Base-by-base conservation (phyloP, 92 coral and sea anemone species). In the Phymanthus crucifer region DNA sequence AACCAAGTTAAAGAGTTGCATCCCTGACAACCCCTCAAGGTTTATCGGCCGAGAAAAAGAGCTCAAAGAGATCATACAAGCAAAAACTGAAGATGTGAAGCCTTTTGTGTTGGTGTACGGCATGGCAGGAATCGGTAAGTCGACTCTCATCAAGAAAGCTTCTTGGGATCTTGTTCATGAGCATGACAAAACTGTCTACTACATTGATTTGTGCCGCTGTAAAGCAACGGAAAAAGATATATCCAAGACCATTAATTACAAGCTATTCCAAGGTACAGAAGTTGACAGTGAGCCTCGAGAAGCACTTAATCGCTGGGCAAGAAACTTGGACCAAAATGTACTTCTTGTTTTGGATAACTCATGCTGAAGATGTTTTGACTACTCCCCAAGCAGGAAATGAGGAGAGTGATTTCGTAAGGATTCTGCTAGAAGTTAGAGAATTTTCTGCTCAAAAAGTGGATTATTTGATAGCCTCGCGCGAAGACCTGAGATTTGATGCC, bases 261-360 rank as follows among this genome's bases (percentile, higher is more conserved):
- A 5, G 0, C 4, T 61, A 61, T 61, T 26, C 19, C 17, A 19
- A 7, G 68, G 68, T 61, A 61, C 26, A 9, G n/a, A 61, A 27
- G 32, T 29, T 10, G 68, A 23, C 2, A 61, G 29, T 17, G 19
- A 61, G 3, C 68, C 68, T 10, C 32, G 68, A 61, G 68, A 61
- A 27, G 32, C 68, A n/a, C 68, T 61, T 9, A 61, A 61, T 61
- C 26, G 7, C 68, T 61, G 68, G 68, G 68, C 68, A 27, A 61
- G 68, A 27, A 61, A 61, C 33, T 29, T 61, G 17, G 33, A 61
- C 27, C 32, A 5, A 29, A 27, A 29, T 1, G 68, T 61, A 19
- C 26, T 61, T 61, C 68, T 61, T 61, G 68, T 27, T 14, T 27
- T 61, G 68, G 68, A 61, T 61, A 61, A 61, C n/a, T n/a, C n/a